Percentiles rank a stretch among this genome's conserved stretches.
These are phyloP conservation scores for Selene dorsalis DNA, from an alignment of 2,797 vertebrate genomes.

Conservation along the genomic window DNA sequence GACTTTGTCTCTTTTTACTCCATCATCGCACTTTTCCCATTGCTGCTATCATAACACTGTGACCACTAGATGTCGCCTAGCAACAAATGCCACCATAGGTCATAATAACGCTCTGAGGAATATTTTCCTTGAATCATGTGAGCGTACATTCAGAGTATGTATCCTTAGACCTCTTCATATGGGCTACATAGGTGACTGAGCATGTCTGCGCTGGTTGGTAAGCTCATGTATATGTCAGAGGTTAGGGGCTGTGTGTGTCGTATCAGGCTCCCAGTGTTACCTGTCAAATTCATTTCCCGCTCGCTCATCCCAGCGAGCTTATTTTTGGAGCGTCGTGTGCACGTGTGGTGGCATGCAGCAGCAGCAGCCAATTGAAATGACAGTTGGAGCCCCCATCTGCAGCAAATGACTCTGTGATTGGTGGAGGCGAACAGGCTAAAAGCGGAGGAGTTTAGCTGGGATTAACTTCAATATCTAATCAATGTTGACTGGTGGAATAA, in stretches of 20 bases:
- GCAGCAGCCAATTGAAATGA: conserved; percentile 29
- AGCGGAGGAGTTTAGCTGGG: conserved; percentile 65
- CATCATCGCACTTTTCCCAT: no score
- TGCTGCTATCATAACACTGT: no score
- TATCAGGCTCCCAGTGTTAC: conserved; percentile 52
- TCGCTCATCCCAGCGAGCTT: conserved; percentile 49
- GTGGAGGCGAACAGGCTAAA: conserved; percentile 43
- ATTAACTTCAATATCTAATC: conserved; percentile 75
- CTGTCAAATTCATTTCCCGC: conserved; percentile 76
- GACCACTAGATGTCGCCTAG: no score
- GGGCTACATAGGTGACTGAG: conserved; percentile 19
- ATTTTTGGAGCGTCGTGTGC: conserved; percentile 54
- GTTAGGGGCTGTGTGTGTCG: conserved; percentile 30
- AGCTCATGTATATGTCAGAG: conserved; percentile 46
- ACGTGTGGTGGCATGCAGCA: conserved; percentile 39
- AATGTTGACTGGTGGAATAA: conserved; percentile 67
- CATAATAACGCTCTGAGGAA: no score
- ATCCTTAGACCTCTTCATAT: conserved; percentile 5
- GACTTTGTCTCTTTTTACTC: no score
- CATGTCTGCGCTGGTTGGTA: neutral
- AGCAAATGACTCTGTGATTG: conserved; percentile 51
- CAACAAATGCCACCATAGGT: no score
- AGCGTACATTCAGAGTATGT: neutral
- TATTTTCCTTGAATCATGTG: neutral
- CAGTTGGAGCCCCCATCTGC: neutral